Evolutionary conservation across 2,797 vertebrate species (phyloP), one percentile per base, ranked within the genome.

Genomic region (Glyptemys insculpta): DNA sequence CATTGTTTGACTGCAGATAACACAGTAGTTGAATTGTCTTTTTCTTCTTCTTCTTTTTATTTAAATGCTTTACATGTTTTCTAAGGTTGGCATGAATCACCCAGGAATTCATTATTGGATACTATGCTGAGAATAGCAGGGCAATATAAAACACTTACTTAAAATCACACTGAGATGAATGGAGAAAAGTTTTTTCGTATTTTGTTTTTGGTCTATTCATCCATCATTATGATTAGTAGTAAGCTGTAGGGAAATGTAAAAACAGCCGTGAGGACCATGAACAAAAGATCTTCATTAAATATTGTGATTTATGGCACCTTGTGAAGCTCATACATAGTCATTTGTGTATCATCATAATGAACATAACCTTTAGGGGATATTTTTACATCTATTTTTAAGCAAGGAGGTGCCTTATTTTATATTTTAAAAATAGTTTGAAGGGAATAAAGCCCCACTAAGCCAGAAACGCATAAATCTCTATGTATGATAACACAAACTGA

Each of bases 31-130:
- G 81, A 92, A 50, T 76, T 62, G 52, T 23, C n/a, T 91, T 65
- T 8, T 89, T 84, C 50, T 3, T 29, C 89, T 96, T 85, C 8
- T 89, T 94, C 92, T 94, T 94, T 86, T 83, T 86, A 44, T 88
- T 91, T 68, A 92, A 79, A 81, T 83, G 80, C 91, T 47, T 86
- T 19, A 2, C 16, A 84, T 34, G 59, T 84, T 87, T 79, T 89
- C 54, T 83, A 11, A 91, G 86, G 49, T 29, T 29, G 86, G 76
- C 85, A 81, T 0, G 0, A n/a, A 47, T 1, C 6, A 6, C 44
- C 6, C 54, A 89, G 92, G 87, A 84, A 57, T 86, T 89, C 62
- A 41, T 52, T 21, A 1, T 81, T 53, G 90, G 34, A 27, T 65
- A 2, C 49, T 8, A 1, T 5, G 29, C 83, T 82, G 87, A 83